Conservation (phyloP, 2,113 vertebrate genomes). For the Myotis brandtii region DNA sequence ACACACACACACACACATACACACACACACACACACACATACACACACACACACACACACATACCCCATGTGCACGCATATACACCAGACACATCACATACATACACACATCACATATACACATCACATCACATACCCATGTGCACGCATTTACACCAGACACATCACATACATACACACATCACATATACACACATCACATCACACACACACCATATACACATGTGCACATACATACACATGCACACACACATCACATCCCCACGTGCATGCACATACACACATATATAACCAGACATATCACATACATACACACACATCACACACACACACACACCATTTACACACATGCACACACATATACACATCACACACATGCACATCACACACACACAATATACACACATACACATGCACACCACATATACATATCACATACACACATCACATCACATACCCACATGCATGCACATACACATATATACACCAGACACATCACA, state of each 20-base stretch:
- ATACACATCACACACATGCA: too few species aligned
- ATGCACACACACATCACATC: too few species aligned
- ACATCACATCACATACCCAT: not conserved
- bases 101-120: fast-evolving
- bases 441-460: too few species aligned
- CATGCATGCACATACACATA: too few species aligned
- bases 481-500: too few species aligned
- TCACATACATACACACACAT: not conserved
- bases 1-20: not conserved
- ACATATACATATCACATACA: too few species aligned
- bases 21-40: fast-evolving
- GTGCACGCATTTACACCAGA: too few species aligned
- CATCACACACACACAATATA: not conserved
- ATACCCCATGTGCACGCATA: not conserved
- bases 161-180: too few species aligned
- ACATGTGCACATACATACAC: not conserved
- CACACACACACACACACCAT: too few species aligned
- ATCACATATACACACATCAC: not conserved
- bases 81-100: too few species aligned
- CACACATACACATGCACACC: fast-evolving
- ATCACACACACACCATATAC: fast-evolving
- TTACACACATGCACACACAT: not conserved
- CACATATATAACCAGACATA: too few species aligned
- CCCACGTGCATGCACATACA: too few species aligned
- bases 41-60: not conserved